Conservation (phyloP, 2,888 invertebrate species). For the Mechanitis messenoides region DNA sequence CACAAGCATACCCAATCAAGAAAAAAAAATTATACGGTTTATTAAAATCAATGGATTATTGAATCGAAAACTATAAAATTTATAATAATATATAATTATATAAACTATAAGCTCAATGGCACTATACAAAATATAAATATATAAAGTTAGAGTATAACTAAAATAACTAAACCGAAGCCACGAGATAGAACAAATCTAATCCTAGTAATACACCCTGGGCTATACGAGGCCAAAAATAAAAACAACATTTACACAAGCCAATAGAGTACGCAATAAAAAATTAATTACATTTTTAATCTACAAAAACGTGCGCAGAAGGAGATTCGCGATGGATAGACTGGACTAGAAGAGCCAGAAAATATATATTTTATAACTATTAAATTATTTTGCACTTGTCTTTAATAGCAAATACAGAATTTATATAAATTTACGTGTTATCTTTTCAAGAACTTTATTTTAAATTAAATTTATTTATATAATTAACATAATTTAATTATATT, state of each 20-base stretch:
- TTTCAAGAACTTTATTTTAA: too few species aligned
- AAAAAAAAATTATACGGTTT: too few species aligned
- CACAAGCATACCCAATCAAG: too few species aligned
- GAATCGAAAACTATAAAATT: too few species aligned
- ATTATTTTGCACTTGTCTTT: conserved; percentile 3
- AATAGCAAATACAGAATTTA: too few species aligned
- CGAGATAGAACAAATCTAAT: conserved; percentile 43
- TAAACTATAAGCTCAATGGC: too few species aligned
- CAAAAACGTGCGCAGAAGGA: conserved; percentile 59
- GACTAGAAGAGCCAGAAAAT: conserved; percentile 36
- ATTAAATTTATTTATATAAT: too few species aligned
- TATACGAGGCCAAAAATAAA: conserved; percentile 52
- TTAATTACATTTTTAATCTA: conserved; percentile 74
- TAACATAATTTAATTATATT: too few species aligned
- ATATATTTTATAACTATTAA: not conserved
- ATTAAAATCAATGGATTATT: too few species aligned
- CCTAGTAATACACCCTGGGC: conserved; percentile 39
- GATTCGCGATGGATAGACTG: conserved; percentile 35
- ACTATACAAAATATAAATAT: too few species aligned
- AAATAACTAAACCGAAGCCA: conserved; percentile 20
- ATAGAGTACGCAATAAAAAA: conserved; percentile 69
- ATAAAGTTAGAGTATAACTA: not conserved
- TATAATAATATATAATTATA: too few species aligned
- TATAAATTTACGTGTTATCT: too few species aligned
- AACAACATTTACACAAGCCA: conserved; percentile 64